Conservation (phyloP, 2,888 invertebrate species). For the Dascillus cervinus region DNA sequence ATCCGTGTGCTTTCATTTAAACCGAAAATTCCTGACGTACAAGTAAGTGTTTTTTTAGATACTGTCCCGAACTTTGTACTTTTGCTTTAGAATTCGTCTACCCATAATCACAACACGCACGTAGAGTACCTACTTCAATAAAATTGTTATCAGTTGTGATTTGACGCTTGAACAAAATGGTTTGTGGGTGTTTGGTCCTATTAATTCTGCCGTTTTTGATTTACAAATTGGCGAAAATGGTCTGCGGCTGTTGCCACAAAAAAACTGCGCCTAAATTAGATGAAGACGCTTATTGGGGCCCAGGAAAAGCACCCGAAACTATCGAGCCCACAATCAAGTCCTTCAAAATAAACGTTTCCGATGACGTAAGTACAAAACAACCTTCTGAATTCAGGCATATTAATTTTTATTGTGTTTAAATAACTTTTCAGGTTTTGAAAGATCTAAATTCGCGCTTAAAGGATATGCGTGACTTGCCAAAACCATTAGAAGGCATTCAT, state of each 20-base stretch:
- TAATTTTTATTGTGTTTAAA: not conserved
- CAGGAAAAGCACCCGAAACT: not conserved
- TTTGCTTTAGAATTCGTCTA: too few relatives aligned
- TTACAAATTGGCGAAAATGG: not conserved
- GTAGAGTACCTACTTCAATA: too few relatives aligned
- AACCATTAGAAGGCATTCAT: slow-evolving; percentile 40
- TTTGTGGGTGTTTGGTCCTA: too few relatives aligned
- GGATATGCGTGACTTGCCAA: not conserved
- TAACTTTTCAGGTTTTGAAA: slow-evolving; percentile 1
- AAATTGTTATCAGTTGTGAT: too few relatives aligned
- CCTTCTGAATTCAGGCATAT: too few relatives aligned
- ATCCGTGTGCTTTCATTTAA: too few relatives aligned
- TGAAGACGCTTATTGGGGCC: slow-evolving; percentile 5
- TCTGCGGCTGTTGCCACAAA: not conserved
- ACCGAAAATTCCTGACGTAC: too few relatives aligned
- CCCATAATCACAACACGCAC: not conserved
- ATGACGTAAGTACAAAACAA: slow-evolving; percentile 4
- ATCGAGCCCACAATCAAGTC: slow-evolving; percentile 2
- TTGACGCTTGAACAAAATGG: too few relatives aligned
- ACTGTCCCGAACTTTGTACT: too few relatives aligned
- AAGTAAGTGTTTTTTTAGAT: too few relatives aligned
- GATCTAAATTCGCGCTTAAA: slow-evolving; percentile 1
- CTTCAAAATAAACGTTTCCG: slow-evolving; percentile 3
- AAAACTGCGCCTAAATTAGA: slow-evolving; percentile 2
- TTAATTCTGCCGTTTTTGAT: too few relatives aligned